Conservation (phyloP, 92 coral and sea anemone species). For the Umimayanthus chanpuru region DNA sequence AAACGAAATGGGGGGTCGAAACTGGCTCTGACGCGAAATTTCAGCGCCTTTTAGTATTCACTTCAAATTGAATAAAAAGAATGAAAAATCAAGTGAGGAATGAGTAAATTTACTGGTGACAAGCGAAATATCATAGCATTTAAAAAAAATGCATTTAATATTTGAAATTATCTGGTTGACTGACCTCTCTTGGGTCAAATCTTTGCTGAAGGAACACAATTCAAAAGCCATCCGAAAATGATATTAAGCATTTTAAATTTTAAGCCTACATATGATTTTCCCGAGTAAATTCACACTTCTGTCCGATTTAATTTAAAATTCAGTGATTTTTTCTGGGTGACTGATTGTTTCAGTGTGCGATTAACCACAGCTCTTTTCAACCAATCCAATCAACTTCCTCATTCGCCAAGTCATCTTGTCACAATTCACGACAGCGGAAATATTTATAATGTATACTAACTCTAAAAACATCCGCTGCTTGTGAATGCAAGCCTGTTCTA, state of each 20-base stretch:
- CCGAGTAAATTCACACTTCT: conserved; percentile 6
- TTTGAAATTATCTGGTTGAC: not conserved
- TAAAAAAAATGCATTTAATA: not conserved
- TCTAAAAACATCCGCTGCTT: conserved; percentile 36
- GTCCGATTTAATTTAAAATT: not conserved
- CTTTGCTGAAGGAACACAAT: not conserved
- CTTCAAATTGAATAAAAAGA: not conserved
- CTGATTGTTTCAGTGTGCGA: conserved; percentile 1
- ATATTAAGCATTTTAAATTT: not conserved
- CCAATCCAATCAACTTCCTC: conserved; percentile 44
- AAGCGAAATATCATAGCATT: no score
- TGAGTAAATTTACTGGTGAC: not conserved
- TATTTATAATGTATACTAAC: not conserved
- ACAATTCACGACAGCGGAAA: conserved; percentile 7
- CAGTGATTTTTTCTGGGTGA: conserved; percentile 20
- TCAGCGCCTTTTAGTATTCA: not conserved
- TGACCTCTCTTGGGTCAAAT: not conserved
- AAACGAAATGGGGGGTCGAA: no score
- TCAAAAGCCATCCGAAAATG: not conserved
- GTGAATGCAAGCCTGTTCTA: not conserved
- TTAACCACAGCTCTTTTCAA: not conserved
- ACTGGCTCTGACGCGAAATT: not conserved
- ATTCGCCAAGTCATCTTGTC: conserved; percentile 24
- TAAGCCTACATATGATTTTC: not conserved
- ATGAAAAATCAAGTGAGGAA: not conserved